Evolutionary conservation across 2,888 invertebrate genomes (phyloP), one percentile per base, ranked within the genome.

Genomic region (Tiliacea aurago): DNA sequence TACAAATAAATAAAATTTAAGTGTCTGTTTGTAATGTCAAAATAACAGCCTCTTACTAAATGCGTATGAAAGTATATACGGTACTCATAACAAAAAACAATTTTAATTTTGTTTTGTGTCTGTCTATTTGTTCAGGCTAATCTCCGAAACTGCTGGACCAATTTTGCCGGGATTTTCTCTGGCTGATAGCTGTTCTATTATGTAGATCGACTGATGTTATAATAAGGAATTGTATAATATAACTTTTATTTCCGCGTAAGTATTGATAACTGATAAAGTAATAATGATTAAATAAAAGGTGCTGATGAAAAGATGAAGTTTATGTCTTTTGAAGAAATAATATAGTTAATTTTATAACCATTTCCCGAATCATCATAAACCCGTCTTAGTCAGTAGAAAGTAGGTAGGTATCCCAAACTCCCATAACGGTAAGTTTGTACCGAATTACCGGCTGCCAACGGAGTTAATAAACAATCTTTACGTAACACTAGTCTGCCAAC

Each of bases 341-440:
- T 13, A n/a, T 13, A n/a, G 4, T 23, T 63, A 10, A 18, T 73
- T 55, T 62, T 28, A 18, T 37, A n/a, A 28, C 37, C 41, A 15
- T 37, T 47, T 41, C 4, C 18, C 7, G 11, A 45, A 18, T 51
- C 18, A 49, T 47, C 6, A 28, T 37, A 58, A 37, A 11, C 4
- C n/a, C 10, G 15, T 47, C 28, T 63, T 47, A 10, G 18, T 64
- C 13, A 49, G 3, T 64, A 43, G 49, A 58, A 45, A 76, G 37
- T 37, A 41, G 1, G 41, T 41, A 45, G 7, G 7, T 37, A 51
- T 53, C 4, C 20, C 23, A 37, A n/a, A 59, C 45, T 28, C 20
- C n/a, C 58, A 33, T 18, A 58, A 28, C n/a, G 6, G n/a, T 43
- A 20, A 23, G 58, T 59, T 58, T n/a, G 10, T 59, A 49, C n/a